A percentile compares a stretch with the other conserved stretches of the same genome.
Conservation (phyloP, 2,797 vertebrate species). For the Sebastes miniatus region DNA sequence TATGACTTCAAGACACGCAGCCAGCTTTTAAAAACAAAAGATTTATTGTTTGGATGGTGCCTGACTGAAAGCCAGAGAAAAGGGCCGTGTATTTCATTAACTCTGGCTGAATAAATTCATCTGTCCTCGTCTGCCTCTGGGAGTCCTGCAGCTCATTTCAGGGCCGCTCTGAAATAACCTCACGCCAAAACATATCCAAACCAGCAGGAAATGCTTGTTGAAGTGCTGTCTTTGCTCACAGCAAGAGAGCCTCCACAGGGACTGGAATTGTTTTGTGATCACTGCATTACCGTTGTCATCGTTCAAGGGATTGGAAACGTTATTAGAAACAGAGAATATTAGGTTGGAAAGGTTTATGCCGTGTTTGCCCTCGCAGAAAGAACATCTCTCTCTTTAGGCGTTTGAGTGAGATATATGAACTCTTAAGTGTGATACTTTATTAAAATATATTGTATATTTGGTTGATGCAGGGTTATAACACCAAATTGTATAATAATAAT, state of each 20-base stretch:
- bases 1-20: not conserved
- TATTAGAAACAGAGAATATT: slow-evolving; percentile 65
- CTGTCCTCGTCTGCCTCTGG: slow-evolving; percentile 43
- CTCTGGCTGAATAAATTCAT: slow-evolving; percentile 52
- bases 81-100: slow-evolving; percentile 43
- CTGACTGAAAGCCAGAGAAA: slow-evolving; percentile 6
- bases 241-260: slow-evolving; percentile 50
- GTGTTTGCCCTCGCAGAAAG: slow-evolving; percentile 16
- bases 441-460: not conserved
- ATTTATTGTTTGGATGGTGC: slow-evolving; percentile 26
- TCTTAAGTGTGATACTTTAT: not conserved
- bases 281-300: slow-evolving; percentile 52
- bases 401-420: slow-evolving; percentile 10
- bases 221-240: slow-evolving; percentile 48
- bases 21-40: slow-evolving; percentile 12
- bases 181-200: slow-evolving; percentile 49
- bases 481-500: not conserved
- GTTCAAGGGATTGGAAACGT: slow-evolving; percentile 55
- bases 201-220: slow-evolving; percentile 41
- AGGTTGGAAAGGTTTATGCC: slow-evolving; percentile 26
- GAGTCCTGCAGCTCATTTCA: slow-evolving; percentile 52
- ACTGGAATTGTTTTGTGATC: slow-evolving; percentile 62
- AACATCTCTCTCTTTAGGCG: slow-evolving; percentile 30
- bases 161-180: slow-evolving; percentile 53
- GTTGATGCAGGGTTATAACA: not conserved